These are phyloP conservation scores for Manis javanica DNA, from an alignment of 2,797 vertebrate species.

Conservation along the genomic window DNA sequence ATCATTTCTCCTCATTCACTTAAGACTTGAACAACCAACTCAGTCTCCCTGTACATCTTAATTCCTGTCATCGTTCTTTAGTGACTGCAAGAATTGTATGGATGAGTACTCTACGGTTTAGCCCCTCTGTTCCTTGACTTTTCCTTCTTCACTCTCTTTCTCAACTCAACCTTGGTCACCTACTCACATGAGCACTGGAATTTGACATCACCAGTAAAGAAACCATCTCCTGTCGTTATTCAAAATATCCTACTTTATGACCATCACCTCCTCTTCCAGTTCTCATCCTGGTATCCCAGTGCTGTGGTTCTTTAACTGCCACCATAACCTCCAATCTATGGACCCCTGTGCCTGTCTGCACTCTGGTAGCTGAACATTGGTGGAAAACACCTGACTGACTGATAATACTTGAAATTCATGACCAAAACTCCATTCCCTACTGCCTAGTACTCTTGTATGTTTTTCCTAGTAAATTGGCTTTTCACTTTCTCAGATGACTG, in stretches of 20 bases:
- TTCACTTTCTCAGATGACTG: background rate
- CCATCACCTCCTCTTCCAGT: background rate
- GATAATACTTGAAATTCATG: background rate
- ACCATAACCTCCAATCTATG: background rate
- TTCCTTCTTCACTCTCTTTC: background rate
- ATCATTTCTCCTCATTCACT: slow-evolving; percentile 6
- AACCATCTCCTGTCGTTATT: background rate
- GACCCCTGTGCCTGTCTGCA: background rate
- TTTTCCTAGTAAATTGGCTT: slow-evolving; percentile 60
- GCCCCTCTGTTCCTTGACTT: background rate
- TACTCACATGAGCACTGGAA: background rate
- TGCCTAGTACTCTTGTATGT: background rate
- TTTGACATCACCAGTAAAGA: background rate
- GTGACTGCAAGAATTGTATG: background rate
- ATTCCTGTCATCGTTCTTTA: slow-evolving; percentile 30
- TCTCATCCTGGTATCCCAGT: background rate
- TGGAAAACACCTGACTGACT: background rate
- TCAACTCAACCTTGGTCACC: background rate
- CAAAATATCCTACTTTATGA: background rate
- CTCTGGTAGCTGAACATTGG: background rate
- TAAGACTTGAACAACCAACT: slow-evolving; percentile 27
- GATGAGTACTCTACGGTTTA: background rate
- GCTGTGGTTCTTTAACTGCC: background rate
- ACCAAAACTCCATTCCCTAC: background rate
- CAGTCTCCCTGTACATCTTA: background rate